A percentile compares a stretch with the other conserved stretches of the same genome.
phyloP scores from a whole-genome alignment of 1,140 invertebrate species.

The Steinernema feltiae region DNA sequence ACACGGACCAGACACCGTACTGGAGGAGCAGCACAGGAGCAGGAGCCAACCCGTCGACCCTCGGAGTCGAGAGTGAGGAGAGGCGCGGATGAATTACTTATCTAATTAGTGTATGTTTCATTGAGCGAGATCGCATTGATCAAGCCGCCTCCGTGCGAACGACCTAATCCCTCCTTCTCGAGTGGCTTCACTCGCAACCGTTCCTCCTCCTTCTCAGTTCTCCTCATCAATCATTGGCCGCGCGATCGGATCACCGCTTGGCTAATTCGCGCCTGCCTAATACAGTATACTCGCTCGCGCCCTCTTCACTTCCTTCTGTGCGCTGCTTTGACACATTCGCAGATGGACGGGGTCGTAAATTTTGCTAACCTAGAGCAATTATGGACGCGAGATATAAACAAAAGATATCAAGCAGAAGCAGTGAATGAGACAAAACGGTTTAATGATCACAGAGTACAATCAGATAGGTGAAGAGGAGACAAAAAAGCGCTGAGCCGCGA shows the following conservation, averaged over 20 bases:
- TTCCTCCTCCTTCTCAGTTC: neutral
- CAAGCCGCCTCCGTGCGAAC: neutral
- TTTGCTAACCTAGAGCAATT: constrained; percentile 8
- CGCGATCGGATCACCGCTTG: constrained; percentile 2
- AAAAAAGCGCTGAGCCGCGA: neutral
- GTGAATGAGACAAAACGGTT: constrained; percentile 7
- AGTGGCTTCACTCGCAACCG: constrained; percentile 12
- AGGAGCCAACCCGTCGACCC: neutral
- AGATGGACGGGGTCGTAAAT: constrained; percentile 10
- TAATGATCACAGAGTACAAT: too few relatives aligned
- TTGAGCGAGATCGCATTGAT: neutral
- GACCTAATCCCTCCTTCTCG: constrained; percentile 8
- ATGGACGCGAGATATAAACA: constrained; percentile 12
- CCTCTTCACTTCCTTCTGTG: neutral
- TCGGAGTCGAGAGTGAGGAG: neutral
- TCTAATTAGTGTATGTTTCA: neutral
- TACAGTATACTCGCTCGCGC: neutral
- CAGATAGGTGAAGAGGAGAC: too few relatives aligned
- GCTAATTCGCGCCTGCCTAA: constrained; percentile 13
- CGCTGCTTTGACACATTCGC: constrained; percentile 8
- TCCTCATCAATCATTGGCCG: neutral
- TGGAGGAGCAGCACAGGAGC: neutral
- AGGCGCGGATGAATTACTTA: neutral
- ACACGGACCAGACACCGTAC: neutral
- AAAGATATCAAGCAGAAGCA: constrained; percentile 8